Conservation (phyloP, 2,888 invertebrate species). For the Anticlea derivata region DNA sequence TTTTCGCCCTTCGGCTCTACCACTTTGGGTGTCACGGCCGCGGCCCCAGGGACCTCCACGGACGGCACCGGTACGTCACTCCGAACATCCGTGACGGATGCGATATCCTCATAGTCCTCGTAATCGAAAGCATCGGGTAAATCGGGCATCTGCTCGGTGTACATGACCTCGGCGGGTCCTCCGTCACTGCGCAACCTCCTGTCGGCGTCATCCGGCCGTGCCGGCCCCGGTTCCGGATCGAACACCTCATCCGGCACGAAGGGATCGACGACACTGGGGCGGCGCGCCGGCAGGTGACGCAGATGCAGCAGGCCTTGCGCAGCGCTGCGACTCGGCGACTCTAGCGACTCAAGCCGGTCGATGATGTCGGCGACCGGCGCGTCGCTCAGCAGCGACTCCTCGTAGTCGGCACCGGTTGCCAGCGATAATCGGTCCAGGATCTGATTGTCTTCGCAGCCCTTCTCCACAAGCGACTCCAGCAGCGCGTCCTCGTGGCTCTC, state of each 20-base stretch:
- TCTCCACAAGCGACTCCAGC: conserved; percentile 85
- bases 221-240: conserved; percentile 46
- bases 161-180: conserved; percentile 50
- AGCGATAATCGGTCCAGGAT: conserved; percentile 71
- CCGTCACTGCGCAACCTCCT: conserved; percentile 51
- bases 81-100: conserved; percentile 40
- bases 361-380: conserved; percentile 85
- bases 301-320: conserved; percentile 72
- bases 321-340: conserved; percentile 72
- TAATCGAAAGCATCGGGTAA: conserved; percentile 53
- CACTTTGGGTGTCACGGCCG: conserved; percentile 22
- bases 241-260: conserved; percentile 67
- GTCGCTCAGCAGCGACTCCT: conserved; percentile 69
- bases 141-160: conserved; percentile 66
- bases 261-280: conserved; percentile 56
- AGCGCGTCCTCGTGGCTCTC: conserved; percentile 81
- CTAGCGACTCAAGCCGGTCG: conserved; percentile 85
- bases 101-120: conserved; percentile 48
- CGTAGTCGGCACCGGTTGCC: conserved; percentile 71
- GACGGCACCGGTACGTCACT: conserved; percentile 49
- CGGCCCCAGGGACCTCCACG: conserved; percentile 36
- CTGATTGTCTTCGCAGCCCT: conserved; percentile 85
- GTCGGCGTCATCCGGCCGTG: conserved; percentile 42
- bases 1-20: neutral
- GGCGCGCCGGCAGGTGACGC: conserved; percentile 68